Evolutionary conservation across 2,797 vertebrate species (phyloP).

Genomic region (Scomberomorus guttatus): DNA sequence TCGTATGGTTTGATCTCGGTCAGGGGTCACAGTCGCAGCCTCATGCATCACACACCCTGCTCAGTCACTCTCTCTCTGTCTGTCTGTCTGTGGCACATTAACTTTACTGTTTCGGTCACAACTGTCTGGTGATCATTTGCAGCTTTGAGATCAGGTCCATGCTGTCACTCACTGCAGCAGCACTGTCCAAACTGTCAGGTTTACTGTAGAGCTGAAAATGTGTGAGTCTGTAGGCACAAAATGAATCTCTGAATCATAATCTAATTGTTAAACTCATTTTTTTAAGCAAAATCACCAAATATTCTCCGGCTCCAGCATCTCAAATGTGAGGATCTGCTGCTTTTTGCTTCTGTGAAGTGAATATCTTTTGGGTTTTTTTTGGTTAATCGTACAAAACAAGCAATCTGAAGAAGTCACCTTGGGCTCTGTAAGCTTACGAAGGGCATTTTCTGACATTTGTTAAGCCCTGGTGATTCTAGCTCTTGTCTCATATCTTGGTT

Average conservation of each 20-base stretch:
- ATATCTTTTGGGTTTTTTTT: neutral
- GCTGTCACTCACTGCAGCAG: neutral
- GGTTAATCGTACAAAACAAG: neutral
- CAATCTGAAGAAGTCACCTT: neutral
- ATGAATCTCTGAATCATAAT: too few species aligned
- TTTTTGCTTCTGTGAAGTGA: too few species aligned
- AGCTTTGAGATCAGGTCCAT: conserved; percentile 6
- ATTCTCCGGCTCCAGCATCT: neutral
- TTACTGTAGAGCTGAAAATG: too few species aligned
- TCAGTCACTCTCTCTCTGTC: neutral
- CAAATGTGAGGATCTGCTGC: neutral
- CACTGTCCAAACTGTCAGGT: neutral
- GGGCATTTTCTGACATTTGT: neutral
- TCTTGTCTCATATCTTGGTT: conserved; percentile 6
- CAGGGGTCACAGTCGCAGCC: conserved; percentile 8
- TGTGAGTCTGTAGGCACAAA: too few species aligned
- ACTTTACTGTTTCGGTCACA: neutral
- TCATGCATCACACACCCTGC: too few species aligned
- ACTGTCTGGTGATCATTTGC: conserved; percentile 22
- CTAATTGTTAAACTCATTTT: too few species aligned
- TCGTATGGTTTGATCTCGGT: neutral
- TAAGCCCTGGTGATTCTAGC: neutral
- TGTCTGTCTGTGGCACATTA: conserved; percentile 38
- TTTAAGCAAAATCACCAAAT: neutral
- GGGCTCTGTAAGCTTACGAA: neutral